These are phyloP conservation scores for Microctonus brassicae DNA, from an alignment of 2,888 invertebrate genomes.

Conservation along the genomic window DNA sequence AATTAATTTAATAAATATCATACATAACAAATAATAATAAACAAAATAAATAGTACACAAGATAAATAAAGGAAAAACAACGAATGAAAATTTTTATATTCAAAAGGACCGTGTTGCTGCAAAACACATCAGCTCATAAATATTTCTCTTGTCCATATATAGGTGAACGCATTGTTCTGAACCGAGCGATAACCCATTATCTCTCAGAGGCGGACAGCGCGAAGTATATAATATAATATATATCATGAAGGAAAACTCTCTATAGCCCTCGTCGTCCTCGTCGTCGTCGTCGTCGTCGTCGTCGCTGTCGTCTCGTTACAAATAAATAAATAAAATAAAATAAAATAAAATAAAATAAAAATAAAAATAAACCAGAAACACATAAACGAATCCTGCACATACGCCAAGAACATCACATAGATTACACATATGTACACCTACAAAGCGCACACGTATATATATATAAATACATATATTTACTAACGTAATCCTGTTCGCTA, in stretches of 20 bases:
- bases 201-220: constrained; percentile 1
- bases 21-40: no score
- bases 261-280: background rate
- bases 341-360: no score
- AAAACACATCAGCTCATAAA: background rate
- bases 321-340: background rate
- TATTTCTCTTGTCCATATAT: constrained; percentile 1
- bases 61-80: background rate
- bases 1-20: no score
- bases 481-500: background rate
- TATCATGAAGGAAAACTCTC: background rate
- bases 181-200: constrained; percentile 2
- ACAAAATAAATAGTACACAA: no score
- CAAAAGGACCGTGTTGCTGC: background rate
- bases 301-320: background rate
- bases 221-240: background rate
- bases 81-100: background rate
- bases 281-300: background rate
- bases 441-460: background rate
- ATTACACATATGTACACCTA: background rate
- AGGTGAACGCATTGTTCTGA: constrained; percentile 3
- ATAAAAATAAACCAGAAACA: no score
- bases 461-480: background rate
- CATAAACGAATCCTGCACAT: no score
- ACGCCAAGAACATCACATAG: no score